Base-by-base conservation (phyloP, 2,888 invertebrate genomes). In the Dendrolimus houi region DNA sequence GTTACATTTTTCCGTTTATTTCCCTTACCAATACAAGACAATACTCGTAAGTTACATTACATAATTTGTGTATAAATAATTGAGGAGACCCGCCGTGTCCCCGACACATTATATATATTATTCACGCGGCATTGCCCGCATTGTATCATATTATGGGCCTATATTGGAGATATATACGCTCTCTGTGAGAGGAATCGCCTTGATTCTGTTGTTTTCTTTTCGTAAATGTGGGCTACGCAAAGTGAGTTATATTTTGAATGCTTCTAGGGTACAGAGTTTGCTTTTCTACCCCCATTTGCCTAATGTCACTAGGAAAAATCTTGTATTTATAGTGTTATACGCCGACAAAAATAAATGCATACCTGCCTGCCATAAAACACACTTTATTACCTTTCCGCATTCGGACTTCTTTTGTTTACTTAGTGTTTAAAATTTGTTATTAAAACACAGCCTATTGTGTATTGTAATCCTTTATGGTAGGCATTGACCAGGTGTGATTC, bases 11-110 rank as follows among this genome's bases (percentile, higher is more conserved):
- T 3, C 47, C 47, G 9, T 10, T 47, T 47, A 47, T 47, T 47
- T 12, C 47, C 47, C 47, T 47, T 47, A 47, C 47, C 47, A 47
- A 47, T 10, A 7, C 47, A 64, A 67, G 71, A 71, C 73, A 72
- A 75, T 65, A 73, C 69, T 61, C 67, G 68, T 73, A 71, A 71
- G 79, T 74, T 75, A 83, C 84, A 47, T 83, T 80, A 78, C 80
- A 84, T 87, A 86, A 87, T 87, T 85, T 86, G 76, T 74, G 75
- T 77, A 78, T 88, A 87, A 87, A 88, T 88, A 87, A 88, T 87
- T 87, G 87, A 87, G 81, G 73, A 73, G 72, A 75, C 79, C 76
- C 79, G 74, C 65, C 71, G 76, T 72, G 80, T 81, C 82, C 80
- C 83, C 75, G 59, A 69, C 65, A 70, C 77, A 77, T 75, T 75